Percentiles rank a stretch among this genome's conserved stretches.
These are phyloP conservation scores for Melanostigma gelatinosum DNA, from an alignment of 2,113 vertebrate genomes.

Conservation along the genomic window DNA sequence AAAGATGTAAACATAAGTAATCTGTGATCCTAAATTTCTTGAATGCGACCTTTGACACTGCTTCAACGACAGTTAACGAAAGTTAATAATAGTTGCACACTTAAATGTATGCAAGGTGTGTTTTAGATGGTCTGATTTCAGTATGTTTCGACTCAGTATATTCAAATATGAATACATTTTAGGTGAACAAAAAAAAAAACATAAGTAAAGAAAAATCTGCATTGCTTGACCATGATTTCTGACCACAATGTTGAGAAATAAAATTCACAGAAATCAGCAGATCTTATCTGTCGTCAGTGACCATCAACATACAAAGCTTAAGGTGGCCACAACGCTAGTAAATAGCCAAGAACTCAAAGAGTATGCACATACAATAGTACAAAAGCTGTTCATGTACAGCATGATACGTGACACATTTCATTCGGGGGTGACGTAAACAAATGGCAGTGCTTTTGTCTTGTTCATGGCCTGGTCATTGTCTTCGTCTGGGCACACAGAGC, in stretches of 20 bases:
- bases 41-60: neutral
- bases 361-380: slow-evolving; percentile 7
- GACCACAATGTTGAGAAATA: neutral
- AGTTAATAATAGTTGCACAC: too few species aligned
- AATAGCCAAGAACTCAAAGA: neutral
- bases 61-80: neutral
- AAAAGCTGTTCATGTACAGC: slow-evolving; percentile 13
- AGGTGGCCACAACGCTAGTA: neutral
- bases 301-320: neutral
- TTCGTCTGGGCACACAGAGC: neutral
- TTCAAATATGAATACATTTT: too few species aligned
- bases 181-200: too few species aligned
- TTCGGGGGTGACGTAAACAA: neutral
- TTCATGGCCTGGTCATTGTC: neutral
- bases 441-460: slow-evolving; percentile 34
- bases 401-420: neutral
- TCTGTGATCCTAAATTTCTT: too few species aligned
- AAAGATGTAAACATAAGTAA: too few species aligned
- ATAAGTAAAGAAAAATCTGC: neutral
- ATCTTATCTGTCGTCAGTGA: neutral
- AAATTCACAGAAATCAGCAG: neutral
- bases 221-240: neutral
- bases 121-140: too few species aligned
- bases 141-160: too few species aligned
- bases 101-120: too few species aligned